phyloP scores from a whole-genome alignment of 2,888 invertebrate species.

The Nasonia oneida region DNA sequence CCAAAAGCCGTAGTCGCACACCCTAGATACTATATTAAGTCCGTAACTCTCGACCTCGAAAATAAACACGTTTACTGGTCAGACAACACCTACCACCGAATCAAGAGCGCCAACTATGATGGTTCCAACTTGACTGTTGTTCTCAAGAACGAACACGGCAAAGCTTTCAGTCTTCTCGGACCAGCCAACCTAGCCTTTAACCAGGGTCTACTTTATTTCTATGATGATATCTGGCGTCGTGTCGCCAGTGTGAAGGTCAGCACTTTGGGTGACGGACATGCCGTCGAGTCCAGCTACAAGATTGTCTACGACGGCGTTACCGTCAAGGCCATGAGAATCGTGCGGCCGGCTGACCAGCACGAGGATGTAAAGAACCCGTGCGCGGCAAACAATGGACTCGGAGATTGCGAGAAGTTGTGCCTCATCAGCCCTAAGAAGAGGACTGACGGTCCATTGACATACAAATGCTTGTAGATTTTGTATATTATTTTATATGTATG shows the following conservation, averaged over 20 bases:
- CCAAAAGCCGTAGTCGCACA: not conserved
- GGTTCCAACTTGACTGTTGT: slow-evolving; percentile 27
- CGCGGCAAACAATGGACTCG: not conserved
- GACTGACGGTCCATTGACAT: not conserved
- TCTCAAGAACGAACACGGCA: slow-evolving; percentile 21
- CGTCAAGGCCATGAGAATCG: slow-evolving; percentile 21
- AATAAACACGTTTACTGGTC: slow-evolving; percentile 52
- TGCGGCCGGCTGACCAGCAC: not conserved
- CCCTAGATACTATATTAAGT: slow-evolving; percentile 20
- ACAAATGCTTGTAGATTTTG: not conserved
- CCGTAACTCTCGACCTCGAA: slow-evolving; percentile 29
- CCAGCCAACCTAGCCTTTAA: slow-evolving; percentile 26
- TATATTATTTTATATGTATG: not conserved
- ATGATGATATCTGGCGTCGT: slow-evolving; percentile 36
- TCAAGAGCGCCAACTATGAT: slow-evolving; percentile 51
- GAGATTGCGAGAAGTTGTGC: slow-evolving; percentile 4
- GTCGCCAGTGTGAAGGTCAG: slow-evolving; percentile 11
- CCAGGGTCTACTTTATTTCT: slow-evolving; percentile 30
- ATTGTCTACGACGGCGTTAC: slow-evolving; percentile 24
- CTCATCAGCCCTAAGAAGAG: not conserved
- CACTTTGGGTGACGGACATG: not conserved
- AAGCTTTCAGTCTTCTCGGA: not conserved
- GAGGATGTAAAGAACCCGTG: not conserved
- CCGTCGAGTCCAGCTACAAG: not conserved
- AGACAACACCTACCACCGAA: slow-evolving; percentile 28